Conservation (phyloP, 2,888 invertebrate species). For the Parascotia fuliginaria region DNA sequence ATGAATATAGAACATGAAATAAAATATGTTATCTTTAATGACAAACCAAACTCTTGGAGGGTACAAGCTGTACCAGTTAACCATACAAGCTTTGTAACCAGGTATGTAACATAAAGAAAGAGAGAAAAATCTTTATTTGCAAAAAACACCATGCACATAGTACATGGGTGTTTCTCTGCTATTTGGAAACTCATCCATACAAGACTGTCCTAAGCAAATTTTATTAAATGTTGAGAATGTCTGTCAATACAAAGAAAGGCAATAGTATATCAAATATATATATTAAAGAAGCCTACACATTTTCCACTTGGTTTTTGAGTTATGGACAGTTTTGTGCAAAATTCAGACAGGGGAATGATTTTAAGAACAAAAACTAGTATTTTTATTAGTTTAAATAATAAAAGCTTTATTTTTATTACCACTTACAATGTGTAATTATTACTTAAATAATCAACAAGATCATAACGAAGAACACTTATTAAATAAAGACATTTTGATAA, state of each 20-base stretch:
- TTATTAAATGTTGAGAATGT: slow-evolving; percentile 18
- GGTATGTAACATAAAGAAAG: too few relatives aligned
- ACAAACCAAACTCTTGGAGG: slow-evolving; percentile 89
- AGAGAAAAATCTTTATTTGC: too few relatives aligned
- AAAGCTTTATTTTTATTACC: too few relatives aligned
- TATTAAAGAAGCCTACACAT: slow-evolving; percentile 13
- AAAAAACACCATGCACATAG: too few relatives aligned
- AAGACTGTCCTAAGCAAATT: slow-evolving; percentile 15
- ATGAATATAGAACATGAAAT: slow-evolving; percentile 86
- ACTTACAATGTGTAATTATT: too few relatives aligned
- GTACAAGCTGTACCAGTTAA: slow-evolving; percentile 93
- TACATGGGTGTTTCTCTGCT: slow-evolving; percentile 12
- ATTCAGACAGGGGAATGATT: slow-evolving; percentile 14
- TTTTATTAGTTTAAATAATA: background rate
- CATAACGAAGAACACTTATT: too few relatives aligned
- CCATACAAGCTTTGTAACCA: slow-evolving; percentile 89
- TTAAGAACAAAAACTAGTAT: background rate
- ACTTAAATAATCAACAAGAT: too few relatives aligned
- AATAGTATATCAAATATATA: slow-evolving; percentile 16
- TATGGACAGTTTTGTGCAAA: slow-evolving; percentile 20
- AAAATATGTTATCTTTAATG: slow-evolving; percentile 91
- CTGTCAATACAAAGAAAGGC: slow-evolving; percentile 15
- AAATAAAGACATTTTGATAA: too few relatives aligned
- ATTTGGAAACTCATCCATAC: slow-evolving; percentile 22
- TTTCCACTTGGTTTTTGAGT: slow-evolving; percentile 17